Conservation (phyloP, 2,888 invertebrate genomes). For the Cheilosia grossa region DNA sequence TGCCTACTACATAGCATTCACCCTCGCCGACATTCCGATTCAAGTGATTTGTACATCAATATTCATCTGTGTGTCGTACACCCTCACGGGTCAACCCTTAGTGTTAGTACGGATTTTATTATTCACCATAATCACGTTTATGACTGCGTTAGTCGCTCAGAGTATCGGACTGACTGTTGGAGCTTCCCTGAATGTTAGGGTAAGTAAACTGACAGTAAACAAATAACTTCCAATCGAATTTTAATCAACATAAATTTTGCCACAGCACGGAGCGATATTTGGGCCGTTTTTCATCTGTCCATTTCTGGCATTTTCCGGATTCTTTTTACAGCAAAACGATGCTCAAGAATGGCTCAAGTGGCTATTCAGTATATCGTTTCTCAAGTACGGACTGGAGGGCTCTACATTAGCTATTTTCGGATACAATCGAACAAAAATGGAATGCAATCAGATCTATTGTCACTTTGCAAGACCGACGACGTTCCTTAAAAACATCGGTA, state of each 20-base stretch:
- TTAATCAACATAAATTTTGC: background rate
- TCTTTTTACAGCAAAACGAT: conserved; percentile 93
- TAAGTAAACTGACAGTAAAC: conserved; percentile 80
- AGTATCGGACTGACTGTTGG: conserved; percentile 94
- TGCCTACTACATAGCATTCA: conserved; percentile 91
- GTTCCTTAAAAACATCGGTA: conserved; percentile 90
- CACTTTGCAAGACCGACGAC: conserved; percentile 88
- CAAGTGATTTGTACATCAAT: conserved; percentile 90
- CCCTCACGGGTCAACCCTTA: conserved; percentile 93
- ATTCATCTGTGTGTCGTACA: conserved; percentile 92
- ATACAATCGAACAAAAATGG: conserved; percentile 89
- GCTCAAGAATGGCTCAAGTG: conserved; percentile 91
- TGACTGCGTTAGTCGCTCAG: conserved; percentile 93
- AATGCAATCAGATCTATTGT: conserved; percentile 90
- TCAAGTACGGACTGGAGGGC: conserved; percentile 95
- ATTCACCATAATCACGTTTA: conserved; percentile 89
- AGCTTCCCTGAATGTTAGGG: conserved; percentile 91
- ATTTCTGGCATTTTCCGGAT: conserved; percentile 95
- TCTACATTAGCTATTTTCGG: conserved; percentile 92
- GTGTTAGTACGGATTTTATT: conserved; percentile 89
- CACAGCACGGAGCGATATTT: conserved; percentile 93
- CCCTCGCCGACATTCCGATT: conserved; percentile 91
- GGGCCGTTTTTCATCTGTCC: conserved; percentile 95
- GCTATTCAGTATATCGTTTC: conserved; percentile 94
- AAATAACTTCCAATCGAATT: background rate